phyloP scores from a whole-genome alignment of 2,888 invertebrate species.

The Agrochola circellaris region DNA sequence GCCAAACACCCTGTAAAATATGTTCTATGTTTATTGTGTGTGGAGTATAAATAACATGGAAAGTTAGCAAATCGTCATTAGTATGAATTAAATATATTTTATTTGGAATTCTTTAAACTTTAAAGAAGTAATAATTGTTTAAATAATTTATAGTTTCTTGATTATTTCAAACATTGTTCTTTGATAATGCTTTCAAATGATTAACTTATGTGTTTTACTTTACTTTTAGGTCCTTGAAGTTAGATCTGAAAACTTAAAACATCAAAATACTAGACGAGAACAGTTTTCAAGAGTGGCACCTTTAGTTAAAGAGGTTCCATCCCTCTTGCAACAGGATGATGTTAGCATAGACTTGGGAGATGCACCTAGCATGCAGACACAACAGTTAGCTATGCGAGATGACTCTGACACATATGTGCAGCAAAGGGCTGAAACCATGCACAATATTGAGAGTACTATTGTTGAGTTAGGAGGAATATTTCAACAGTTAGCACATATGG shows the following conservation, averaged over 20 bases:
- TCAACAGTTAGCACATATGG: conserved; percentile 98
- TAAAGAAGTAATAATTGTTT: neutral
- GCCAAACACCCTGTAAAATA: neutral
- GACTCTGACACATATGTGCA: conserved; percentile 97
- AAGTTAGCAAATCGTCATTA: neutral
- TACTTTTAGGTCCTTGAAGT: conserved; percentile 95
- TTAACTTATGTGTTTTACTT: neutral
- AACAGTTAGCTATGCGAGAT: conserved; percentile 95
- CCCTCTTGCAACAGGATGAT: conserved; percentile 92
- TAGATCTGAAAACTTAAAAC: conserved; percentile 98
- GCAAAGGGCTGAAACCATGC: conserved; percentile 99
- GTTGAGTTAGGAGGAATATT: conserved; percentile 99
- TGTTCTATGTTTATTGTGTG: too few species aligned
- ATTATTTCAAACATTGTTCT: neutral
- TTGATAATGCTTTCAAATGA: neutral
- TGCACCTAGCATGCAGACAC: conserved; percentile 84
- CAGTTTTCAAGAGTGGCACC: conserved; percentile 92
- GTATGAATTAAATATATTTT: neutral
- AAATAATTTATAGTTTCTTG: neutral
- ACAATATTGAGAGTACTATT: conserved; percentile 99
- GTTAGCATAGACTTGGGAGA: conserved; percentile 97
- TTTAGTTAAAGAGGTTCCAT: conserved; percentile 86
- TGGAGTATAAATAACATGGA: neutral
- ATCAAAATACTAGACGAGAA: conserved; percentile 97
- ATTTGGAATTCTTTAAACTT: neutral